Percentiles rank a stretch among this genome's conserved stretches.
Evolutionary conservation across 2,888 invertebrate genomes (phyloP).

Genomic region (Oscheius sp.): DNA sequence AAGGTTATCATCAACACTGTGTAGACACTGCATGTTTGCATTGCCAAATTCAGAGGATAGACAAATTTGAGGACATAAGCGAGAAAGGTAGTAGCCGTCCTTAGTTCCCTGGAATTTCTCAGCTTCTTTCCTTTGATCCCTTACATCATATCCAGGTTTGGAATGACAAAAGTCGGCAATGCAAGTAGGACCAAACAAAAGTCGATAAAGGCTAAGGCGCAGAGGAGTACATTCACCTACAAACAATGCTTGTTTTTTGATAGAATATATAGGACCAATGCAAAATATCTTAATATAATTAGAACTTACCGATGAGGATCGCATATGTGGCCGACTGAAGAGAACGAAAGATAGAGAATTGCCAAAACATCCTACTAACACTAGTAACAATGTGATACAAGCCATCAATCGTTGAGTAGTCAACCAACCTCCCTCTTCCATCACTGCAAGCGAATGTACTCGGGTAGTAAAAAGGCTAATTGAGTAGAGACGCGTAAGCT

Average conservation of each 20-base stretch:
- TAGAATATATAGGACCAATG: not conserved
- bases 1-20: constrained; percentile 67
- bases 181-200: constrained; percentile 60
- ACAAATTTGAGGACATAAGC: constrained; percentile 63
- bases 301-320: constrained; percentile 53
- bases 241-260: not conserved
- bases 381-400: constrained; percentile 56
- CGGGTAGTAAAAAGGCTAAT: not conserved
- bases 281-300: not conserved
- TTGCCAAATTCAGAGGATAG: constrained; percentile 66
- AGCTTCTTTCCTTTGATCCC: not conserved
- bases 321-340: constrained; percentile 61
- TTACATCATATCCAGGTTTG: constrained; percentile 58
- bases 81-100: constrained; percentile 43
- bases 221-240: constrained; percentile 61
- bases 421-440: constrained; percentile 28
- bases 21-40: constrained; percentile 66
- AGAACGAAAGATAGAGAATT: constrained; percentile 58
- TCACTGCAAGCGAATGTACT: constrained; percentile 6
- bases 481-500: not conserved
- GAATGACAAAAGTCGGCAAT: constrained; percentile 66
- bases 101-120: constrained; percentile 30
- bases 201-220: constrained; percentile 65
- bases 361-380: constrained; percentile 59
- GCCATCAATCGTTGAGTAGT: constrained; percentile 58